Conservation (phyloP, 1,140 invertebrate genomes). For the Teleopsis dalmanni region DNA sequence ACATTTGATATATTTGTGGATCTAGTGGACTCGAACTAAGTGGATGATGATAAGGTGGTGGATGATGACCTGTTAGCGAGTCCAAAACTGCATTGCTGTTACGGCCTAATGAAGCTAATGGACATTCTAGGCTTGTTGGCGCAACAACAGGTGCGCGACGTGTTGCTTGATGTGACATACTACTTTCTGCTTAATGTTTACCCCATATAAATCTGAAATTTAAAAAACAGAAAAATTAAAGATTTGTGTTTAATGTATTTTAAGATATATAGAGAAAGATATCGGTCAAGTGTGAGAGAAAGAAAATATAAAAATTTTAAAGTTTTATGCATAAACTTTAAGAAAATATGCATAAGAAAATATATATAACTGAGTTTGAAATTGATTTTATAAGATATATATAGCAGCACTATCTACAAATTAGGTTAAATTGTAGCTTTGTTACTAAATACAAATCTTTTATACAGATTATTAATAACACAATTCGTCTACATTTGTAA, state of each 20-base stretch:
- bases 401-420: too few species aligned
- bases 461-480: too few species aligned
- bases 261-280: background rate
- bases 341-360: too few species aligned
- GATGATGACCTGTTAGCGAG: slow-evolving; percentile 23
- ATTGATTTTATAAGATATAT: too few species aligned
- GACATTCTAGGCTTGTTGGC: slow-evolving; percentile 46
- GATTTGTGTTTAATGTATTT: background rate
- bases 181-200: background rate
- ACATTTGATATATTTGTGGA: slow-evolving; percentile 45
- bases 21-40: slow-evolving; percentile 45
- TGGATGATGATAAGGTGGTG: slow-evolving; percentile 40
- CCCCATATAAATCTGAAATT: background rate
- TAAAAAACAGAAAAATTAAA: background rate
- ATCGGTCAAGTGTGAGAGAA: too few species aligned
- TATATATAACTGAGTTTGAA: too few species aligned
- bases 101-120: slow-evolving; percentile 52
- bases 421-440: too few species aligned
- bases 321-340: too few species aligned
- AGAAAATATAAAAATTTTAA: too few species aligned
- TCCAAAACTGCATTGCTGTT: slow-evolving; percentile 44
- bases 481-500: too few species aligned
- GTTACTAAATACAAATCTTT: too few species aligned
- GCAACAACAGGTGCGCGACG: slow-evolving; percentile 26
- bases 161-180: slow-evolving; percentile 38